Percentiles rank a stretch among this genome's conserved stretches.
phyloP scores from a whole-genome alignment of 2,888 invertebrate species.

The Meganola albula region DNA sequence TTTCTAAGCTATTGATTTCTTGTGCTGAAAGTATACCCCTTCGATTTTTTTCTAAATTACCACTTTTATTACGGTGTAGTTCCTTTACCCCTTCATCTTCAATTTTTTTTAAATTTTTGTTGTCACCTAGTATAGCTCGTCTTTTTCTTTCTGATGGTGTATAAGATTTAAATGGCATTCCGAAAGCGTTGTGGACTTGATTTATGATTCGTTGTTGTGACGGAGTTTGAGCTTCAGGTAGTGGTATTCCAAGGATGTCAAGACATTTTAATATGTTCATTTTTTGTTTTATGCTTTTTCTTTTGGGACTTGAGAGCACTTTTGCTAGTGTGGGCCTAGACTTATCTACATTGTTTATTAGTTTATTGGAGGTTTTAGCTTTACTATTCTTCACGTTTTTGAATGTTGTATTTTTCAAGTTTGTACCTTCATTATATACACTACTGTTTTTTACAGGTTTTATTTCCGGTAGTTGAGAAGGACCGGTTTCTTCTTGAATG shows the following conservation, averaged over 20 bases:
- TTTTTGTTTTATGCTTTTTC: slow-evolving; percentile 23
- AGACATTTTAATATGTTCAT: slow-evolving; percentile 25
- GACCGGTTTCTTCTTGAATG: neutral
- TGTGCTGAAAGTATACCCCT: slow-evolving; percentile 22
- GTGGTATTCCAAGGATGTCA: slow-evolving; percentile 24
- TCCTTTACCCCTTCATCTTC: too few relatives aligned
- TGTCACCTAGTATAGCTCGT: slow-evolving; percentile 19
- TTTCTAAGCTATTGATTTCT: slow-evolving; percentile 17
- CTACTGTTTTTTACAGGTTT: slow-evolving; percentile 4
- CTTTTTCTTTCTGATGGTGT: slow-evolving; percentile 8
- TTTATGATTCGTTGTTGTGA: slow-evolving; percentile 20
- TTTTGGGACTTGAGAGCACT: slow-evolving; percentile 13
- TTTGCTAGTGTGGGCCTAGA: neutral
- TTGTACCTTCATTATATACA: slow-evolving; percentile 1
- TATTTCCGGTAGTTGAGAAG: slow-evolving; percentile 8
- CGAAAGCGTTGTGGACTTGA: neutral
- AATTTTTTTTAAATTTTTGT: too few relatives aligned
- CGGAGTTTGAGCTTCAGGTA: slow-evolving; percentile 28
- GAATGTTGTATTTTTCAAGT: neutral
- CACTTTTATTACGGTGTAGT: too few relatives aligned
- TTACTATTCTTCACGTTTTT: slow-evolving; percentile 24
- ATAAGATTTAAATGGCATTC: neutral
- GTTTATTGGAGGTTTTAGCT: slow-evolving; percentile 16
- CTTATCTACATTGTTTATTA: slow-evolving; percentile 4
- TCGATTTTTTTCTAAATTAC: too few relatives aligned